A percentile compares a stretch with the other conserved stretches of the same genome.
phyloP scores from a whole-genome alignment of 2,113 vertebrate species.

The Pungitius pungitius region DNA sequence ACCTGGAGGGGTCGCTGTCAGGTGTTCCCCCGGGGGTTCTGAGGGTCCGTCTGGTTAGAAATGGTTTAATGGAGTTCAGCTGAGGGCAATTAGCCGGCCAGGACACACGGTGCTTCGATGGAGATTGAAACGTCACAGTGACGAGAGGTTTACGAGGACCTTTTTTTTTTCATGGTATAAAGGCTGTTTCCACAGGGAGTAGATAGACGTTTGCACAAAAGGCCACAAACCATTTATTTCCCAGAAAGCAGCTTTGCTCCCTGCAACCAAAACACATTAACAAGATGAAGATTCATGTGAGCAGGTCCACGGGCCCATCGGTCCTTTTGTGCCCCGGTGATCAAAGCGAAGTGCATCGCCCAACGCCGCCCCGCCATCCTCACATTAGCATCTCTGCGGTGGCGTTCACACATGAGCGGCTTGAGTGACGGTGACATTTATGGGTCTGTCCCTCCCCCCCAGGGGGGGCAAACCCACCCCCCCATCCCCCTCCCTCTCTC shows the following conservation, averaged over 20 bases:
- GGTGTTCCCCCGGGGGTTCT: constrained; percentile 49
- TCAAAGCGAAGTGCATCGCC: constrained; percentile 17
- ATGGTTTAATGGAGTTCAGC: constrained; percentile 70
- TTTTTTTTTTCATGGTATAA: constrained; percentile 3
- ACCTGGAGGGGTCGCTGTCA: constrained; percentile 40
- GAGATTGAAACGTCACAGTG: constrained; percentile 4
- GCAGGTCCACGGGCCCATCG: neutral
- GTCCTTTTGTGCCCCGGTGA: constrained; percentile 18
- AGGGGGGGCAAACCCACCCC: constrained; percentile 20
- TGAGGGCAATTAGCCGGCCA: constrained; percentile 50
- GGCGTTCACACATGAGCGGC: constrained; percentile 66
- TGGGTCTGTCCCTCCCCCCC: constrained; percentile 43
- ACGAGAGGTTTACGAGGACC: neutral
- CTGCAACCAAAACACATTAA: neutral
- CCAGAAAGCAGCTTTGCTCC: neutral
- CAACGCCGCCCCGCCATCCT: constrained; percentile 14
- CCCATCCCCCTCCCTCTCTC: neutral
- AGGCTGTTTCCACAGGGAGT: neutral
- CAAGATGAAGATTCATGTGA: neutral
- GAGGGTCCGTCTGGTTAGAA: constrained; percentile 47
- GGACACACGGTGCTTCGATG: constrained; percentile 28
- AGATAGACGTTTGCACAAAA: neutral
- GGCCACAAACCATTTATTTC: neutral
- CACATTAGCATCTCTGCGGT: constrained; percentile 29
- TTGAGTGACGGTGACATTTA: constrained; percentile 75